These are phyloP conservation scores for Chesias legatella DNA, from an alignment of 2,888 invertebrate species.

Conservation along the genomic window DNA sequence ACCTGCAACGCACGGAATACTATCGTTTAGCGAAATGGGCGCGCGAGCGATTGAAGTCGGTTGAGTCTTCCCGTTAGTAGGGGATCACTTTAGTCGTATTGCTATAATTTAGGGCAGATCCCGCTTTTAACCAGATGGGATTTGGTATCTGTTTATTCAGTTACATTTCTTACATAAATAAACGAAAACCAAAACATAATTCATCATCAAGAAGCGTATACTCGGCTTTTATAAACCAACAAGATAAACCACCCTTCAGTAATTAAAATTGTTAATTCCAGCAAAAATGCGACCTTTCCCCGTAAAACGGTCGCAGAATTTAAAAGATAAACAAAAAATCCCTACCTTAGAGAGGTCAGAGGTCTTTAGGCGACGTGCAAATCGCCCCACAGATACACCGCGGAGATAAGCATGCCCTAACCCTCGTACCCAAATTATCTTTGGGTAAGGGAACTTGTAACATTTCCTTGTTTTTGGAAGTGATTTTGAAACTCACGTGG, in stretches of 20 bases:
- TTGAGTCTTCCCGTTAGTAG: no score
- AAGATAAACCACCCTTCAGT: no score
- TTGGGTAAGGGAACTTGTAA: slow-evolving; percentile 2
- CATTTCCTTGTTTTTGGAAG: neutral
- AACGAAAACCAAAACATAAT: neutral
- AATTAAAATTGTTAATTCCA: neutral
- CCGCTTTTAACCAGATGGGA: no score
- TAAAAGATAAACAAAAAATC: slow-evolving; percentile 8
- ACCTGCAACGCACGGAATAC: no score
- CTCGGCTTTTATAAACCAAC: neutral
- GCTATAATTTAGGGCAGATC: no score
- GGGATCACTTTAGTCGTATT: no score
- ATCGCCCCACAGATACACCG: slow-evolving; percentile 10
- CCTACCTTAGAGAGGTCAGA: neutral
- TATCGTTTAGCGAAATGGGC: no score
- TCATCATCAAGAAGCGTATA: neutral
- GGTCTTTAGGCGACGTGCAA: slow-evolving; percentile 8
- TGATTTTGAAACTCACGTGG: no score
- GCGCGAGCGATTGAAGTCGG: no score
- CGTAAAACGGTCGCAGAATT: slow-evolving; percentile 1
- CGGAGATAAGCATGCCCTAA: slow-evolving; percentile 11
- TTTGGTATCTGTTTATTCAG: no score
- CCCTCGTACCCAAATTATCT: slow-evolving; percentile 7
- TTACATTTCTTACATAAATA: no score
- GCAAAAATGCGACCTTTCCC: slow-evolving; percentile 2